A percentile compares a stretch with the other conserved stretches of the same genome.
Conservation (phyloP, 2,113 vertebrate species). For the Daubentonia madagascariensis region DNA sequence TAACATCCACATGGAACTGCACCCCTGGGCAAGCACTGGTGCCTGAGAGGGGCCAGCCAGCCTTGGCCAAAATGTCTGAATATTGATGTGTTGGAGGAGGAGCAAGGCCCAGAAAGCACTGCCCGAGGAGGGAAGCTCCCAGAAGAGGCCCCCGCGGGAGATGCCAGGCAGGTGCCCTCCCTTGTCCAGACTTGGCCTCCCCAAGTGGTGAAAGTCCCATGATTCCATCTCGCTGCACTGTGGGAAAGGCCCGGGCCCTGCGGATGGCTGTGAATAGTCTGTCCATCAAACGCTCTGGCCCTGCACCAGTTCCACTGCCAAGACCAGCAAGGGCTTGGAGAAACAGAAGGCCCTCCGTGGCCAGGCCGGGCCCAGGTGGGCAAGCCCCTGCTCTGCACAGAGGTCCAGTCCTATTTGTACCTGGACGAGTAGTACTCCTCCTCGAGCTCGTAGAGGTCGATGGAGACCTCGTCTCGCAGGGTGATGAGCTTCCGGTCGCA, state of each 20-base stretch:
- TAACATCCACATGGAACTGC: background rate
- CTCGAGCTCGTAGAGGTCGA: conserved; percentile 99
- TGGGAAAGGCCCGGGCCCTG: background rate
- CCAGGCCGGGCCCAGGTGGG: background rate
- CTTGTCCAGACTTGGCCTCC: background rate
- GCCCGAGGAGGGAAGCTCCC: background rate
- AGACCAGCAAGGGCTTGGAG: background rate
- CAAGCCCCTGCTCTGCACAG: background rate
- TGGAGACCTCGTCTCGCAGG: conserved; percentile 95
- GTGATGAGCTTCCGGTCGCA: conserved; percentile 96
- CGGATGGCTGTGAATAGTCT: background rate
- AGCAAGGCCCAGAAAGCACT: background rate
- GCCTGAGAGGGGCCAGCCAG: background rate
- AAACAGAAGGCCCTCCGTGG: background rate
- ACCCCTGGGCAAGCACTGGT: background rate
- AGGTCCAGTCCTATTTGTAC: conserved; percentile 93
- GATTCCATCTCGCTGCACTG: background rate
- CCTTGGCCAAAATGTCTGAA: background rate
- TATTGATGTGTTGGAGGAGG: background rate
- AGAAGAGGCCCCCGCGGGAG: background rate
- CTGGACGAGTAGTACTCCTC: conserved; percentile 99
- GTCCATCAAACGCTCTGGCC: background rate
- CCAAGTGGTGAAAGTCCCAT: background rate
- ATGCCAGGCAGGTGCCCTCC: background rate
- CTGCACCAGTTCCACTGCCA: background rate